Percentiles rank a stretch among this genome's conserved stretches.
These are phyloP conservation scores for Scotopteryx bipunctaria DNA, from an alignment of 2,888 invertebrate species.

Conservation along the genomic window DNA sequence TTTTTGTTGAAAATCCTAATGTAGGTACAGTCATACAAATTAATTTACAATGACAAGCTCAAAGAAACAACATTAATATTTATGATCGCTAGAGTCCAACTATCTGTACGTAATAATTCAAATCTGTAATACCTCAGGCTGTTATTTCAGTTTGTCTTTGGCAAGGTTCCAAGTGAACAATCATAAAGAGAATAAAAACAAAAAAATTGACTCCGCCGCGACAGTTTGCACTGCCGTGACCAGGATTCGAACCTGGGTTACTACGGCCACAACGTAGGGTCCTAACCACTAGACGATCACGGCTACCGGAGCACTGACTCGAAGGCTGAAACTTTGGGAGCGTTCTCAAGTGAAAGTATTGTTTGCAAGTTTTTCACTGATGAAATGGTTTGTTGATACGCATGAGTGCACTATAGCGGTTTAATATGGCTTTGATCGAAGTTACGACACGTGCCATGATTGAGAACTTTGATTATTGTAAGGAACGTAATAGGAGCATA, in stretches of 20 bases:
- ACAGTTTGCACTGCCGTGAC: constrained; percentile 75
- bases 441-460: too few species aligned
- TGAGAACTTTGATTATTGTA: too few species aligned
- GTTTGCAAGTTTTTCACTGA: constrained; percentile 1
- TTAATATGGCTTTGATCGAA: too few species aligned
- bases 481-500: too few species aligned
- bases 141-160: constrained; percentile 25
- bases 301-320: constrained; percentile 53
- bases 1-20: too few species aligned
- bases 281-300: constrained; percentile 88
- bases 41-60: constrained; percentile 19
- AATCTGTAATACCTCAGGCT: constrained; percentile 8
- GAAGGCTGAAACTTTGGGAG: constrained; percentile 10
- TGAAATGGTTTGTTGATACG: constrained; percentile 13
- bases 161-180: constrained; percentile 27
- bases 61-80: constrained; percentile 28
- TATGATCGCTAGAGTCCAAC: constrained; percentile 26
- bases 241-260: constrained; percentile 89
- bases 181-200: constrained; percentile 1
- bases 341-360: constrained; percentile 11
- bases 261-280: constrained; percentile 91
- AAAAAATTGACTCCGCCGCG: constrained; percentile 45
- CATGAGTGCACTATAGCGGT: constrained; percentile 28
- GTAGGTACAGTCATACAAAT: constrained; percentile 9
- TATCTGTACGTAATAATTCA: constrained; percentile 26